Percentiles rank a stretch among this genome's conserved stretches.
Evolutionary conservation across 2,888 invertebrate species (phyloP).

Genomic region (Spialia ferax): DNA sequence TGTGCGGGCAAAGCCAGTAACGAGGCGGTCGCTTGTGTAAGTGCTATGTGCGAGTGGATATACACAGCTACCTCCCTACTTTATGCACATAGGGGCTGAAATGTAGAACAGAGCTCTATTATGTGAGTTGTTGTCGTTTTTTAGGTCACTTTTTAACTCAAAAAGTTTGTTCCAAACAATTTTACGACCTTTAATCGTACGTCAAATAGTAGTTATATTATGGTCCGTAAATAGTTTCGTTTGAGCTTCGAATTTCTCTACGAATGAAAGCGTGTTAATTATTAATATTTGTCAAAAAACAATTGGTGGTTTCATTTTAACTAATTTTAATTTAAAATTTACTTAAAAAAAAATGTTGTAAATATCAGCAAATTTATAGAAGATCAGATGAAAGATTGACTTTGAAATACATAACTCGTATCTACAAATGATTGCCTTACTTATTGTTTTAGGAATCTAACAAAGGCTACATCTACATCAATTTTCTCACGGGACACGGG

Average conservation of each 20-base stretch:
- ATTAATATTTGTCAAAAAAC: too few species aligned
- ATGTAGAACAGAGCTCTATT: slow-evolving; percentile 26
- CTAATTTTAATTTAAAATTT: too few species aligned
- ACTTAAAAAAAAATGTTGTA: too few species aligned
- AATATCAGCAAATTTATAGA: too few species aligned
- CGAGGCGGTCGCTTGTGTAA: background rate
- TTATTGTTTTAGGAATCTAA: background rate
- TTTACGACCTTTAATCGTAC: slow-evolving; percentile 33
- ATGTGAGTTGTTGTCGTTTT: slow-evolving; percentile 23
- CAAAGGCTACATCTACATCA: slow-evolving; percentile 18
- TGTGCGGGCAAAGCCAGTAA: background rate
- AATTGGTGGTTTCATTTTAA: too few species aligned
- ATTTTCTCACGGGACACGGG: slow-evolving; percentile 41
- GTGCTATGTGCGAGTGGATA: background rate
- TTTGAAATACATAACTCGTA: too few species aligned
- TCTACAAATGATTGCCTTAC: too few species aligned
- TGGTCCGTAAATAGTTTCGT: slow-evolving; percentile 17
- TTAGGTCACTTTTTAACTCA: slow-evolving; percentile 37
- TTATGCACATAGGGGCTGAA: slow-evolving; percentile 32
- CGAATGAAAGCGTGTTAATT: too few species aligned
- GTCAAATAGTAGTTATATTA: background rate
- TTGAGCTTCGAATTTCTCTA: background rate
- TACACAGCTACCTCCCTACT: slow-evolving; percentile 19
- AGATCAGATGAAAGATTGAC: too few species aligned
- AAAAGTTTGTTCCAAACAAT: slow-evolving; percentile 30